phyloP scores from a whole-genome alignment of 1,140 invertebrate species.

The Elymnias hypermnestra region DNA sequence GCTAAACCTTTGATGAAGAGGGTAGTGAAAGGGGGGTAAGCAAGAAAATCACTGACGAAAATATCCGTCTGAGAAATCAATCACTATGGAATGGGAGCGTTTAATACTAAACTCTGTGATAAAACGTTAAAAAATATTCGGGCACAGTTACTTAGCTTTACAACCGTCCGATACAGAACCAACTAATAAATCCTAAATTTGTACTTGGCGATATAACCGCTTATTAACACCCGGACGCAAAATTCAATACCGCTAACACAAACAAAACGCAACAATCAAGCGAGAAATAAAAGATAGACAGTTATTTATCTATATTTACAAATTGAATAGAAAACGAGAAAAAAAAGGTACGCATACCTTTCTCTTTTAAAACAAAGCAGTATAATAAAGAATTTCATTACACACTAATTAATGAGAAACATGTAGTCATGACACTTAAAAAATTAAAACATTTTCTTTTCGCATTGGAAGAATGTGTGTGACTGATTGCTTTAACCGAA shows the following conservation, averaged over 20 bases:
- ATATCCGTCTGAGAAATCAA: constrained; percentile 24
- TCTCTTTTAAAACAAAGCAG: constrained; percentile 39
- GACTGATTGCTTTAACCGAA: constrained; percentile 43
- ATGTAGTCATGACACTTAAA: constrained; percentile 58
- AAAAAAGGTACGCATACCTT: constrained; percentile 9
- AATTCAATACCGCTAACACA: constrained; percentile 40
- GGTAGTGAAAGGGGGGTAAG: constrained; percentile 20
- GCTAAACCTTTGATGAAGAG: constrained; percentile 64
- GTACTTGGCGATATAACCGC: constrained; percentile 60
- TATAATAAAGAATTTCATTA: constrained; percentile 58
- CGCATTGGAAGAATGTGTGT: constrained; percentile 62
- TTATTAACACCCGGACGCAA: constrained; percentile 42
- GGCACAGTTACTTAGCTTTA: not conserved
- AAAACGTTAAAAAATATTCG: constrained; percentile 1
- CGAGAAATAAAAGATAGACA: constrained; percentile 14
- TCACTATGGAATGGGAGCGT: constrained; percentile 45
- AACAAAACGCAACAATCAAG: constrained; percentile 30
- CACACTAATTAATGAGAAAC: constrained; percentile 62
- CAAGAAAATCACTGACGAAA: constrained; percentile 44
- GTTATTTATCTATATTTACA: constrained; percentile 39
- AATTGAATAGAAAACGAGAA: constrained; percentile 31
- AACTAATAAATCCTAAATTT: constrained; percentile 55
- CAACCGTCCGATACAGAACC: constrained; percentile 26
- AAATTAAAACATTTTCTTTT: constrained; percentile 30
- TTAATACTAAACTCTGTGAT: constrained; percentile 27